Conservation (phyloP, 2,888 invertebrate genomes). For the Perdita meconis region DNA sequence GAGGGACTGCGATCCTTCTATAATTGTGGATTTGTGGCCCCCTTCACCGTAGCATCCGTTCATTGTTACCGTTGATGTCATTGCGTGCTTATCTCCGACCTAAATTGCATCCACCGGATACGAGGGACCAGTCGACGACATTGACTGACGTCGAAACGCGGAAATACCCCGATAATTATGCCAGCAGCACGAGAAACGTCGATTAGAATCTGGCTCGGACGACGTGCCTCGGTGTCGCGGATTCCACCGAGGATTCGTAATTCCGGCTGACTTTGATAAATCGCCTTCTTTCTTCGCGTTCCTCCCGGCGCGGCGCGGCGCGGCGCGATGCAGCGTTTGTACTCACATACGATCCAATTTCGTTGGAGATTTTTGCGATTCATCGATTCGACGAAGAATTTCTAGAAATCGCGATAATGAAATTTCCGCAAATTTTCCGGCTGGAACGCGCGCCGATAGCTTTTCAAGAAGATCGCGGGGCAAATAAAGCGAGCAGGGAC, state of each 20-base stretch:
- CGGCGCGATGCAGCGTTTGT: too few relatives aligned
- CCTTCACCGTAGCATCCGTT: constrained; percentile 39
- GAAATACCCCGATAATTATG: constrained; percentile 59
- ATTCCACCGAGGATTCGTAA: not conserved
- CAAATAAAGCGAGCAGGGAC: not conserved
- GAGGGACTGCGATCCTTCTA: constrained; percentile 27
- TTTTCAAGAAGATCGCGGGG: not conserved
- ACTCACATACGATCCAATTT: too few relatives aligned
- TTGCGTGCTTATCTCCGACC: constrained; percentile 58
- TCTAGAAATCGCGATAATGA: constrained; percentile 6
- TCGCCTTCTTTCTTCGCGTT: not conserved
- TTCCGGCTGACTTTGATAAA: not conserved
- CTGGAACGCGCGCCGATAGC: not conserved
- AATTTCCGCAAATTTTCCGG: constrained; percentile 9
- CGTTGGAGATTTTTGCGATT: not conserved
- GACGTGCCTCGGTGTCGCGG: not conserved
- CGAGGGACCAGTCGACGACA: constrained; percentile 43
- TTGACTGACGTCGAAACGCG: constrained; percentile 65
- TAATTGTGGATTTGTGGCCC: too few relatives aligned
- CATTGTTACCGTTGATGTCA: constrained; percentile 49
- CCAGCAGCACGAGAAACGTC: constrained; percentile 14
- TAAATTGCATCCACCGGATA: constrained; percentile 59
- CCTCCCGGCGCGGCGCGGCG: not conserved
- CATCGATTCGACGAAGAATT: constrained; percentile 13
- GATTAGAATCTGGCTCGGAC: constrained; percentile 30